Evolutionary conservation across 2,888 invertebrate species (phyloP).

Genomic region (Ecliptopera silaceata): DNA sequence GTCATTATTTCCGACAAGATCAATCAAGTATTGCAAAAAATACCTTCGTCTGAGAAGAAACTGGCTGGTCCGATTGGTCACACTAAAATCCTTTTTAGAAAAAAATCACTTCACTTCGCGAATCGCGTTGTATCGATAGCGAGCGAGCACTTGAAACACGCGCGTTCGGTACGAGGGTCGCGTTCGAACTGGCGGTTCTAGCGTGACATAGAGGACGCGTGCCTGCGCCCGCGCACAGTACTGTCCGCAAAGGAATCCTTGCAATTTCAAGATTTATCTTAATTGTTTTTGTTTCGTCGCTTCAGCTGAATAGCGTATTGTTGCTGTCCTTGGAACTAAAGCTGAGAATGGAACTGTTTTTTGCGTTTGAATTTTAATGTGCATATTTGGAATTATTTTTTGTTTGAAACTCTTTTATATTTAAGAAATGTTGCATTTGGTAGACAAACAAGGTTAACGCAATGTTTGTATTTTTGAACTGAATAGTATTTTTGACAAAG

Average conservation of each 20-base stretch:
- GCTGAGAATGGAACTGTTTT: neutral
- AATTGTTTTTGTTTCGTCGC: slow-evolving; percentile 36
- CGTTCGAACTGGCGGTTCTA: slow-evolving; percentile 52
- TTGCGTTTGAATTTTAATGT: too few species aligned
- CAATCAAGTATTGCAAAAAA: slow-evolving; percentile 33
- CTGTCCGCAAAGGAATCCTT: slow-evolving; percentile 42
- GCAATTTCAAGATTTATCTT: slow-evolving; percentile 71
- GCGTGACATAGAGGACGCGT: slow-evolving; percentile 36
- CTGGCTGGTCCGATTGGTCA: slow-evolving; percentile 56
- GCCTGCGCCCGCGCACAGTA: slow-evolving; percentile 54
- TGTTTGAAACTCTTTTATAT: too few species aligned
- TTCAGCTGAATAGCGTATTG: slow-evolving; percentile 34
- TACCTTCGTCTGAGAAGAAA: slow-evolving; percentile 58
- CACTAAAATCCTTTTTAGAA: slow-evolving; percentile 54
- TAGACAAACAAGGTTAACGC: too few species aligned
- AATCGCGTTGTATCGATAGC: slow-evolving; percentile 53
- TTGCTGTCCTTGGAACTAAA: slow-evolving; percentile 26
- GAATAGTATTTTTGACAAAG: too few species aligned
- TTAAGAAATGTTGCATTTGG: too few species aligned
- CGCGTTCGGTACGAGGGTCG: slow-evolving; percentile 44
- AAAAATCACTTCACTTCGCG: slow-evolving; percentile 52
- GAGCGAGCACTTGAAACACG: slow-evolving; percentile 32
- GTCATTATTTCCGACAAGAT: slow-evolving; percentile 25
- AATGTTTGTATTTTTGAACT: too few species aligned
- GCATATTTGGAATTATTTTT: too few species aligned